A percentile compares a stretch with the other conserved stretches of the same genome.
phyloP scores from a whole-genome alignment of 2,797 vertebrate species.

The Lagorchestes hirsutus region DNA sequence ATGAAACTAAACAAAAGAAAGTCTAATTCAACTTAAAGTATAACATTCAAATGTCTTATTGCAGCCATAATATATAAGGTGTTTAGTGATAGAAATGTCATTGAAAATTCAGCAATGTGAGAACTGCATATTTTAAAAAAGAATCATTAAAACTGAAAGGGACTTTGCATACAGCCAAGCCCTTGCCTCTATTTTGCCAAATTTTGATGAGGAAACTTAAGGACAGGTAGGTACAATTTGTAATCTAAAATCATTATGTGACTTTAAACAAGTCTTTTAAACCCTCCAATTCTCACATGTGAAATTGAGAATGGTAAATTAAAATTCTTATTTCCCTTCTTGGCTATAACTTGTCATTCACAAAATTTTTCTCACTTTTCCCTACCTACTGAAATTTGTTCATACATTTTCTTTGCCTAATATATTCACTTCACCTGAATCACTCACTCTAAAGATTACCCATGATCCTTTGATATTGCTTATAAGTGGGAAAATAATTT shows the following conservation, averaged over 20 bases:
- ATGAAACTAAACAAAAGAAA: constrained; percentile 34
- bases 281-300: background rate
- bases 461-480: background rate
- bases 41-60: background rate
- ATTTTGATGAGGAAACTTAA: background rate
- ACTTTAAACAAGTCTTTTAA: background rate
- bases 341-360: background rate
- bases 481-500: background rate
- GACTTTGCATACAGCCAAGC: background rate
- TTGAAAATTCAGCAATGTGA: background rate
- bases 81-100: background rate
- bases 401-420: background rate
- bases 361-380: background rate
- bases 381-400: background rate
- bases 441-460: background rate
- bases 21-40: constrained; percentile 30
- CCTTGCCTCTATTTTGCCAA: background rate
- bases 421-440: background rate
- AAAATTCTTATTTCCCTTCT: background rate
- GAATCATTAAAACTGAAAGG: background rate
- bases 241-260: background rate
- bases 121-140: background rate
- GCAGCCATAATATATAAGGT: background rate
- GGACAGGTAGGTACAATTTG: background rate
- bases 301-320: background rate